phyloP scores from a whole-genome alignment of 2,888 invertebrate genomes.

The Choreutis nemorana region DNA sequence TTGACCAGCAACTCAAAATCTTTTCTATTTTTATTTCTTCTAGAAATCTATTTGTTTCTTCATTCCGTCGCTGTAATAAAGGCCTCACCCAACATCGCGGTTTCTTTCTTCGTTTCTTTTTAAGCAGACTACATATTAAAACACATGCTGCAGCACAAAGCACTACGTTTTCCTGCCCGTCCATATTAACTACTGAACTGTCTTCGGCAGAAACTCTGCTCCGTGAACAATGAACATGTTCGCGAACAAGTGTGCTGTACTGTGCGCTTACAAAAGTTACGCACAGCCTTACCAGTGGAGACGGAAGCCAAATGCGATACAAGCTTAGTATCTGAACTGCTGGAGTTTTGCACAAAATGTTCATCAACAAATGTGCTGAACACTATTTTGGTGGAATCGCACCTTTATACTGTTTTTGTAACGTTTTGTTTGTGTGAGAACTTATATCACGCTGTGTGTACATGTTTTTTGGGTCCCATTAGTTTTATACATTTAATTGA shows the following conservation, averaged over 20 bases:
- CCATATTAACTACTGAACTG: constrained; percentile 9
- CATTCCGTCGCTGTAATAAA: constrained; percentile 11
- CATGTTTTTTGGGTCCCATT: too few species aligned
- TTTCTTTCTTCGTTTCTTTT: constrained; percentile 14
- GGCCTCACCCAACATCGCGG: constrained; percentile 14
- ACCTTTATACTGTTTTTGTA: too few species aligned
- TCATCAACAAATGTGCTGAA: constrained; percentile 9
- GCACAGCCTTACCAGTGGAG: constrained; percentile 8
- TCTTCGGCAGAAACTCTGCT: constrained; percentile 9
- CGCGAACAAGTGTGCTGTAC: constrained; percentile 10
- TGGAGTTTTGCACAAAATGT: constrained; percentile 10
- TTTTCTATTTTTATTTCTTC: constrained; percentile 13
- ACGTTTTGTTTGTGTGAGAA: too few species aligned
- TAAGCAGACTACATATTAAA: constrained; percentile 10
- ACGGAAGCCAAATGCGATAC: constrained; percentile 5
- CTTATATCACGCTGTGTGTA: too few species aligned
- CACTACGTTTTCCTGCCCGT: constrained; percentile 14
- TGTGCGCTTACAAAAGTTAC: constrained; percentile 9
- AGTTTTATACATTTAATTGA: too few species aligned
- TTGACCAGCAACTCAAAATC: constrained; percentile 8
- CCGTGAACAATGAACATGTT: constrained; percentile 12
- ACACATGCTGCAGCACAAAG: constrained; percentile 14
- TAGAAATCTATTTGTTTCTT: constrained; percentile 13
- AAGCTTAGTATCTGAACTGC: constrained; percentile 6
- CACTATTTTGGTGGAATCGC: constrained; percentile 6